These are phyloP conservation scores for Crax fasciolata DNA, from an alignment of 2,797 vertebrate genomes.

Conservation along the genomic window DNA sequence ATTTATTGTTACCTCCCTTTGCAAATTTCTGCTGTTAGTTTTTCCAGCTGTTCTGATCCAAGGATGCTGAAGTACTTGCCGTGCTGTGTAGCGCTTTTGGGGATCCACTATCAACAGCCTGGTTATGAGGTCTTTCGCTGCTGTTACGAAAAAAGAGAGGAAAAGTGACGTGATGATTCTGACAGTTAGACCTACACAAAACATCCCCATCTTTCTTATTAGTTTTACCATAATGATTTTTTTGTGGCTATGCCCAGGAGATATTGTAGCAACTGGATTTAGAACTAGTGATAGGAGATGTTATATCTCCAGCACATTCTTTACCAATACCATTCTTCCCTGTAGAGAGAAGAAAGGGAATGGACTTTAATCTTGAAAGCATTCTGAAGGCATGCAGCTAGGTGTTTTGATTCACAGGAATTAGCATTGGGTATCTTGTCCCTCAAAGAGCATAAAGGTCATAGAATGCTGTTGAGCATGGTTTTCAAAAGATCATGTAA, in stretches of 20 bases:
- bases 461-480: background rate
- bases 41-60: slow-evolving; percentile 90
- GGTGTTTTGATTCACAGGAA: background rate
- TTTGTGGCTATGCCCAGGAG: background rate
- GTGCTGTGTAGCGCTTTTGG: slow-evolving; percentile 89
- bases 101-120: slow-evolving; percentile 91
- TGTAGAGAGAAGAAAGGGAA: background rate
- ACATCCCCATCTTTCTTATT: background rate
- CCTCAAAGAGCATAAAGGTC: background rate
- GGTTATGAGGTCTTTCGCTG: slow-evolving; percentile 91
- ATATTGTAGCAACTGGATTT: background rate
- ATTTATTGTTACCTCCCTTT: slow-evolving; percentile 77
- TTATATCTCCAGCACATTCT: background rate
- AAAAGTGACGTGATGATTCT: background rate
- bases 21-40: slow-evolving; percentile 77
- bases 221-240: background rate
- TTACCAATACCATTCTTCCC: background rate
- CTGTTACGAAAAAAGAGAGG: slow-evolving; percentile 74
- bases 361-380: background rate
- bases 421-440: background rate
- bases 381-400: background rate
- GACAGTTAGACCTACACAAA: background rate
- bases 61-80: slow-evolving; percentile 89
- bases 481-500: background rate
- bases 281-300: background rate